These are phyloP conservation scores for Brachymystax lenok DNA, from an alignment of 2,797 vertebrate genomes.

Conservation along the genomic window DNA sequence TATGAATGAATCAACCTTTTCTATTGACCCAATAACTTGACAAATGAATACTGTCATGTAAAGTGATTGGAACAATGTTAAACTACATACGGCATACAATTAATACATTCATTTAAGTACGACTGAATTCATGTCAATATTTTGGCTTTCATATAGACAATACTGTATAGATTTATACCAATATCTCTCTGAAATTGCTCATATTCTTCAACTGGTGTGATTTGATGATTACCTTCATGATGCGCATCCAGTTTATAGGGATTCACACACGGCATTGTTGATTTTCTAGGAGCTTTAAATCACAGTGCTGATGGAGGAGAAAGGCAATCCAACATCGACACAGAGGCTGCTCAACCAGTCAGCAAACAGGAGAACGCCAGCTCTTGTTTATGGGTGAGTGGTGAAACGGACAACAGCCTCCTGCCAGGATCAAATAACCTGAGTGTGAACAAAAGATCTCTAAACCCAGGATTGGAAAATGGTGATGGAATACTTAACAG, in stretches of 20 bases:
- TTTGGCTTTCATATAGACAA: neutral
- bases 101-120: neutral
- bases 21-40: neutral
- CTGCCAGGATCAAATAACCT: conserved; percentile 19
- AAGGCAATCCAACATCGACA: neutral
- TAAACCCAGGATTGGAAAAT: conserved; percentile 17
- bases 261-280: neutral
- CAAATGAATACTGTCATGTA: neutral
- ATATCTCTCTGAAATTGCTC: neutral
- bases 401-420: conserved; percentile 31
- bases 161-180: neutral
- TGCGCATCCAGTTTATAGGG: neutral
- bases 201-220: too few relatives aligned
- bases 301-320: neutral
- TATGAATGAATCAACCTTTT: neutral
- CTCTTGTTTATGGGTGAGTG: conserved; percentile 39
- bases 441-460: conserved; percentile 25
- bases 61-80: neutral
- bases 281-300: conserved; percentile 24
- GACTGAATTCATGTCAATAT: neutral
- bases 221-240: neutral
- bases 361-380: conserved; percentile 52
- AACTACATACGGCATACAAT: neutral
- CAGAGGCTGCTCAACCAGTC: conserved; percentile 29
- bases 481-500: neutral